Conservation (phyloP, 2,888 invertebrate species). For the Cephus nigrinus region DNA sequence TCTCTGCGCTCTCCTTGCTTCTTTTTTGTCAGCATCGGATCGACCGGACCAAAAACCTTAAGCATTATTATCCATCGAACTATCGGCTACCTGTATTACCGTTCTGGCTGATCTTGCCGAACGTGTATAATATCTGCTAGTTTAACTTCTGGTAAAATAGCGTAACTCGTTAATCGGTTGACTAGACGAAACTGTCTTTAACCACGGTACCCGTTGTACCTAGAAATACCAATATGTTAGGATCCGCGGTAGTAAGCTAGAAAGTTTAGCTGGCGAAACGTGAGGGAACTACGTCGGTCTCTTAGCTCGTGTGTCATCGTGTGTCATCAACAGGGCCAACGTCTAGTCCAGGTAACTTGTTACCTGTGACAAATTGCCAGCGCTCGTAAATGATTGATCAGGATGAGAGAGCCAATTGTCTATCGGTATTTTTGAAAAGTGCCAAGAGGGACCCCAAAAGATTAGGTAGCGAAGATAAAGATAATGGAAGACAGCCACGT, state of each 20-base stretch:
- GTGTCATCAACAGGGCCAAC: constrained; percentile 44
- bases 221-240: neutral
- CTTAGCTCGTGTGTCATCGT: constrained; percentile 33
- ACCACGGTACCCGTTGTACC: neutral
- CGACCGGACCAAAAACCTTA: neutral
- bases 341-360: constrained; percentile 45
- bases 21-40: neutral
- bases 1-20: neutral
- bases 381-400: constrained; percentile 56
- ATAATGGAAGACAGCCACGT: neutral
- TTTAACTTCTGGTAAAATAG: neutral
- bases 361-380: constrained; percentile 51
- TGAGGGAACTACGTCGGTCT: neutral
- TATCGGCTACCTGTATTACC: neutral
- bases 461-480: neutral
- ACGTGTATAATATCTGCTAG: neutral
- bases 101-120: neutral
- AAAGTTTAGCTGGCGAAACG: neutral
- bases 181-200: neutral
- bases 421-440: neutral
- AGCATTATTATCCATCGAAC: neutral
- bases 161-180: neutral
- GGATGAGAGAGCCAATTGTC: constrained; percentile 47
- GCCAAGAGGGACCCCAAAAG: neutral
- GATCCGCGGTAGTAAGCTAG: neutral